Conservation (phyloP, 1,140 invertebrate genomes). For the Caerostris extrusa region DNA sequence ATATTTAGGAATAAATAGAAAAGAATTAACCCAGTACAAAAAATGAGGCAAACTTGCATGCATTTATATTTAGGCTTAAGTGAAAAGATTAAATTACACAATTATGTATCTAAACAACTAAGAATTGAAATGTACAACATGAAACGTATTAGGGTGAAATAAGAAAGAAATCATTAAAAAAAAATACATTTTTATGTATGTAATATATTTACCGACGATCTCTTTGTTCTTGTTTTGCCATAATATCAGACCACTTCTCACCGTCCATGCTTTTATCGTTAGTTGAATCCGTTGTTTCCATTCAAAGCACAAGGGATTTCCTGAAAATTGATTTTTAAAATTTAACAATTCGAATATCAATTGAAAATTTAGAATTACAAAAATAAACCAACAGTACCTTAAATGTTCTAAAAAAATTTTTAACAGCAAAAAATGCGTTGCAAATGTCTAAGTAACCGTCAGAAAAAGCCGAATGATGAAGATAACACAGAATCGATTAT, state of each 20-base stretch:
- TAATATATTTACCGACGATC: constrained; percentile 53
- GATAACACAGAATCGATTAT: too few species aligned
- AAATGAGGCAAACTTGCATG: background rate
- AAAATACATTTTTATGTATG: background rate
- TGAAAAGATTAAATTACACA: background rate
- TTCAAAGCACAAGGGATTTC: constrained; percentile 2
- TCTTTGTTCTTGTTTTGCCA: constrained; percentile 57
- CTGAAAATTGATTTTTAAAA: background rate
- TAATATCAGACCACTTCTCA: constrained; percentile 54
- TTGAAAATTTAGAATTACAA: too few species aligned
- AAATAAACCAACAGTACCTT: too few species aligned
- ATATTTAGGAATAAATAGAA: background rate
- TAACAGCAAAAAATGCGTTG: too few species aligned
- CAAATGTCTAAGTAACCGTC: too few species aligned
- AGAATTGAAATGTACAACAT: background rate
- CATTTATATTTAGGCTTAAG: background rate
- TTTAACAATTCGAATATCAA: background rate
- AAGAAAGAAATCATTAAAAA: background rate
- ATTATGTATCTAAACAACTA: background rate
- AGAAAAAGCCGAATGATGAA: too few species aligned
- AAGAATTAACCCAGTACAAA: background rate
- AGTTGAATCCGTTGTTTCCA: constrained; percentile 14
- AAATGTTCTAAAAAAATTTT: too few species aligned
- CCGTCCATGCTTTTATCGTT: constrained; percentile 65
- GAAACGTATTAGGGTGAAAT: background rate